Evolutionary conservation across 2,113 vertebrate genomes (phyloP).

Genomic region (Erinaceus europaeus): DNA sequence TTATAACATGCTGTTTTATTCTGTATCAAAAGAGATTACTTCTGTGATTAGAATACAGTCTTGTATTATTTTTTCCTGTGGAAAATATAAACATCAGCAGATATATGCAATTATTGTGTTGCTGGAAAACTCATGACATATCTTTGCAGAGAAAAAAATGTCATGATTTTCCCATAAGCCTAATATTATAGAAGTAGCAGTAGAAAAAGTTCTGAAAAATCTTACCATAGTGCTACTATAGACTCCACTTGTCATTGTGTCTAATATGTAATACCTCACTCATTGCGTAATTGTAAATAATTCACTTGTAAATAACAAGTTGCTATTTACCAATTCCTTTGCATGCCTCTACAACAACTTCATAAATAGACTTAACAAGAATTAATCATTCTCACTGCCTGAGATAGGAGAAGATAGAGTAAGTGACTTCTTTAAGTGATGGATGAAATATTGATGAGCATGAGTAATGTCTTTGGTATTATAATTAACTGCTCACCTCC

Average conservation of each 20-base stretch:
- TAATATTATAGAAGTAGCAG: neutral
- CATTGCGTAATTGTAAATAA: neutral
- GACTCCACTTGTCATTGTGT: neutral
- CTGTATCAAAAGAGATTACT: neutral
- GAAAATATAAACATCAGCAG: conserved; percentile 28
- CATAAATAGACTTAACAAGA: neutral
- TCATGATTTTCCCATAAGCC: no score
- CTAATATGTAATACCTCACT: neutral
- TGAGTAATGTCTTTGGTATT: neutral
- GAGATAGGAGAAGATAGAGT: neutral
- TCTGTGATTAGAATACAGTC: neutral
- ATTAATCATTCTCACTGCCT: neutral
- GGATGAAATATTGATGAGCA: neutral
- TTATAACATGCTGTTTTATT: neutral
- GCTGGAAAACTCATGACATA: no score
- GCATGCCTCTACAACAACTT: neutral
- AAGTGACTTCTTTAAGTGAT: neutral
- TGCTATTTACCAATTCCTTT: neutral
- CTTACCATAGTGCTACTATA: neutral
- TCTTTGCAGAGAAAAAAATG: no score
- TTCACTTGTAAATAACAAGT: neutral
- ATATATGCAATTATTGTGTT: neutral
- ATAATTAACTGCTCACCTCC: neutral
- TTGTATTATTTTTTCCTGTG: conserved; percentile 20
- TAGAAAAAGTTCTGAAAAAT: neutral